A percentile compares a stretch with the other conserved stretches of the same genome.
Conservation (phyloP, 1,140 invertebrate genomes). For the Chrysopa pallens region DNA sequence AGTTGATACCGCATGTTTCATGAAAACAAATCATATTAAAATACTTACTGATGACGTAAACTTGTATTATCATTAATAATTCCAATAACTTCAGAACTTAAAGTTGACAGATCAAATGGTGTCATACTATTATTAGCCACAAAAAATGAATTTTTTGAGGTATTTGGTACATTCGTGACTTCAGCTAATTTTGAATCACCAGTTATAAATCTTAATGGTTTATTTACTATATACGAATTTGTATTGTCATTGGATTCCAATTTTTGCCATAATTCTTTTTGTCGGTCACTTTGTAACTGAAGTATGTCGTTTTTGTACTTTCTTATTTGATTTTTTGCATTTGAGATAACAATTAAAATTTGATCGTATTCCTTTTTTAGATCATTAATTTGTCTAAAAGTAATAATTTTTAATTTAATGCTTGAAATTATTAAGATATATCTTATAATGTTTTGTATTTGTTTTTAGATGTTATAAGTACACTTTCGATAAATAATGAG, state of each 20-base stretch:
- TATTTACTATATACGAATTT: not conserved
- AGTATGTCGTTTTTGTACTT: slow-evolving; percentile 6
- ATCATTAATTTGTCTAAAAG: slow-evolving; percentile 20
- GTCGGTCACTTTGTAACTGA: not conserved
- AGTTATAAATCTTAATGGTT: not conserved
- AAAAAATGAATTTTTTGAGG: not conserved
- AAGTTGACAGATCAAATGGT: not conserved
- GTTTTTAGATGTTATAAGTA: too few relatives aligned
- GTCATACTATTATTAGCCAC: not conserved
- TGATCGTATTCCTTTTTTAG: slow-evolving; percentile 22
- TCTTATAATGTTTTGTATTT: too few relatives aligned
- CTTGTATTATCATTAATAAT: slow-evolving; percentile 8
- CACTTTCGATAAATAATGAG: too few relatives aligned
- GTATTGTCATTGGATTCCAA: not conserved
- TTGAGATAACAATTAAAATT: slow-evolving; percentile 20
- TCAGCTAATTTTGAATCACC: not conserved
- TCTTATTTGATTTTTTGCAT: slow-evolving; percentile 20
- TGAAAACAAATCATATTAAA: too few relatives aligned
- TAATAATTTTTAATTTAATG: not conserved
- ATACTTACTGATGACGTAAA: slow-evolving; percentile 3
- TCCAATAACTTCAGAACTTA: not conserved
- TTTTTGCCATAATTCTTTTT: not conserved
- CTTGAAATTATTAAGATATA: too few relatives aligned
- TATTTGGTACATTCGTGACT: not conserved
- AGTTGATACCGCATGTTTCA: too few relatives aligned